Base-by-base conservation (phyloP, 2,888 invertebrate genomes). In the Brenthis daphne region DNA sequence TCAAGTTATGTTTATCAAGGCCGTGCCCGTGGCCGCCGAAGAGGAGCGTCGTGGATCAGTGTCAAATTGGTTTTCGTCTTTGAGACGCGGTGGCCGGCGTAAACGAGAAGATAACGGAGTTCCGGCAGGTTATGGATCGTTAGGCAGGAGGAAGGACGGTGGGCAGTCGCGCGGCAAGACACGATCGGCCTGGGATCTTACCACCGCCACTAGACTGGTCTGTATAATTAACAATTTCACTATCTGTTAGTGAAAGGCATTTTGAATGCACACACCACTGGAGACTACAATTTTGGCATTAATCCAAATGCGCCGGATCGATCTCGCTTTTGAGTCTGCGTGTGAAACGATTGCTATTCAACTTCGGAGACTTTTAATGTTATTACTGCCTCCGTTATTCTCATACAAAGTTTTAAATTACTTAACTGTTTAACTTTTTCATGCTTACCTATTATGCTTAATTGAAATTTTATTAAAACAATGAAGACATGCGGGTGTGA, bases 11-110 rank as follows among this genome's bases (percentile, higher is more conserved):
- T 93, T 93, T 78, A 93, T 93, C 86, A 93, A 93, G 80, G 88
- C 86, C 77, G 91, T 87, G 80, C 88, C 89, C 76, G 87, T 83
- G 77, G 79, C 88, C 83, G 88, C 85, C 80, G 90, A 94, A 77
- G 93, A 94, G 76, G 95, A 95, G 84, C 94, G 95, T 77, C 94
- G 95, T 74, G 95, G 95, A 78, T 95, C 95, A 77, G 95, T 96
- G 72, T 94, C 95, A 77, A 96, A 95, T 86, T 97, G 97, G 97
- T 97, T 97, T 87, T 96, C 95, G 75, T 97, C 97, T 73, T 85
- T 97, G 82, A 94, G 96, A 78, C 94, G 96, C 75, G 85, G 94
- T 87, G 87, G 91, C 63, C 85, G 92, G 66, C 88, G 93, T 71
- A 89, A 90, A 79, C 89, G 91, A 58, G 90, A 92, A 76, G 90